phyloP scores from a whole-genome alignment of 2,888 invertebrate species.

The Eledona agricola region DNA sequence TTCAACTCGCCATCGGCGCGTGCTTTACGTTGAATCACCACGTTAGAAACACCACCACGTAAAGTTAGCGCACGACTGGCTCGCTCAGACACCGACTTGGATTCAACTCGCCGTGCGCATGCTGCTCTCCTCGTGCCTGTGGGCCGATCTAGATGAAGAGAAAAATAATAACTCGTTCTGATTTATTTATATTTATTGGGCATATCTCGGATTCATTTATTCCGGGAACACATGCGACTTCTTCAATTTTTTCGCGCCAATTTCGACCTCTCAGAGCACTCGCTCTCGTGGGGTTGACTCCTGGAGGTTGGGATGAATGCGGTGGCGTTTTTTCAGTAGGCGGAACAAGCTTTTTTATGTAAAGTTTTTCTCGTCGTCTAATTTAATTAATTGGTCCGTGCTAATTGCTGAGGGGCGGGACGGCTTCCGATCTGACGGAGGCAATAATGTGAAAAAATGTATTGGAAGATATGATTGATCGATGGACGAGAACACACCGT shows the following conservation, averaged over 20 bases:
- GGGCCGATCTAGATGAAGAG: slow-evolving; percentile 50
- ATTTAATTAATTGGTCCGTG: slow-evolving; percentile 13
- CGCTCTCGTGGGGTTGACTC: not conserved
- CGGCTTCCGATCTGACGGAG: slow-evolving; percentile 2
- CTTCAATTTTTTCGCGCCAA: slow-evolving; percentile 10
- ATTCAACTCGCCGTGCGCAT: too few relatives aligned
- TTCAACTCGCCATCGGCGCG: slow-evolving; percentile 42
- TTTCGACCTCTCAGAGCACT: not conserved
- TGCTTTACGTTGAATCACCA: slow-evolving; percentile 1
- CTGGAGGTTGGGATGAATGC: slow-evolving; percentile 1
- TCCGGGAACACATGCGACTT: slow-evolving; percentile 22
- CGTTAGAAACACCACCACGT: slow-evolving; percentile 6
- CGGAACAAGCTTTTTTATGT: slow-evolving; percentile 9
- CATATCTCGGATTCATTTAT: slow-evolving; percentile 40
- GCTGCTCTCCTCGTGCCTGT: slow-evolving; percentile 39
- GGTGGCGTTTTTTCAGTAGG: slow-evolving; percentile 15
- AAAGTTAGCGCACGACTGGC: slow-evolving; percentile 30
- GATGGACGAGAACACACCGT: too few relatives aligned
- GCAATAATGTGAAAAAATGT: not conserved
- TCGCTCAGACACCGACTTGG: too few relatives aligned
- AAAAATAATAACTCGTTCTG: slow-evolving; percentile 56
- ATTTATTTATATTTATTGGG: slow-evolving; percentile 54
- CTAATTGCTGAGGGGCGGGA: slow-evolving; percentile 12
- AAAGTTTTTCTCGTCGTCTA: slow-evolving; percentile 8
- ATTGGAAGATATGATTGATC: too few relatives aligned